Conservation (phyloP, 2,797 vertebrate genomes). For the Australoheros facetus region DNA sequence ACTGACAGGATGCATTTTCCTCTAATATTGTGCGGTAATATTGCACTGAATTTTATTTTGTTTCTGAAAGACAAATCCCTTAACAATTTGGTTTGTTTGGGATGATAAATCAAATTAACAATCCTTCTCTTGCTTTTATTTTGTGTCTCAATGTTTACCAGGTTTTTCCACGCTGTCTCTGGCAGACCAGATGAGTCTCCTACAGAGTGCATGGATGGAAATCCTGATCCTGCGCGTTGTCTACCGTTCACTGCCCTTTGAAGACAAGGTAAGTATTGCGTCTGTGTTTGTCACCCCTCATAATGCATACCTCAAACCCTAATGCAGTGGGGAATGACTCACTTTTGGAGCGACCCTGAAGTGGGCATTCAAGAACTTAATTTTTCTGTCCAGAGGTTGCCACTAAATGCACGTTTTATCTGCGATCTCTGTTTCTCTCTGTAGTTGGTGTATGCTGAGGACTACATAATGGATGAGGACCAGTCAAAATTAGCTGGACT, state of each 20-base stretch:
- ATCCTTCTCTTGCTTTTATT: not conserved
- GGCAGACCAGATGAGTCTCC: conserved; percentile 99
- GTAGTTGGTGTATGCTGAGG: conserved; percentile 94
- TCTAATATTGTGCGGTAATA: not conserved
- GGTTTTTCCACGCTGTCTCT: conserved; percentile 98
- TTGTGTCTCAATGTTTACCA: conserved; percentile 55
- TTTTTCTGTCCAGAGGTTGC: not conserved
- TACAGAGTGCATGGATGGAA: conserved; percentile 99
- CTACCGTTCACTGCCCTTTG: conserved; percentile 96
- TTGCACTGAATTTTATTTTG: not conserved
- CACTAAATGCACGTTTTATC: not conserved
- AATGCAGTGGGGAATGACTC: not conserved
- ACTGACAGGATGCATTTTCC: not conserved
- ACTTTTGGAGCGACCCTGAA: not conserved
- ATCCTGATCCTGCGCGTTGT: conserved; percentile 98
- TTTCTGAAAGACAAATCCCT: not conserved
- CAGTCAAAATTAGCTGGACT: conserved; percentile 97
- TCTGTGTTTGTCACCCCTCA: not conserved
- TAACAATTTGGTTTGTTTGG: not conserved
- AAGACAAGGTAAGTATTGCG: conserved; percentile 85
- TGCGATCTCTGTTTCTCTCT: not conserved
- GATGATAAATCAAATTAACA: not conserved
- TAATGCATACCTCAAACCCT: not conserved
- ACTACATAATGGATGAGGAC: conserved; percentile 99
- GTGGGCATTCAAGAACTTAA: not conserved